Base-by-base conservation (phyloP, 2,888 invertebrate species). In the Eupelmus urozonus region DNA sequence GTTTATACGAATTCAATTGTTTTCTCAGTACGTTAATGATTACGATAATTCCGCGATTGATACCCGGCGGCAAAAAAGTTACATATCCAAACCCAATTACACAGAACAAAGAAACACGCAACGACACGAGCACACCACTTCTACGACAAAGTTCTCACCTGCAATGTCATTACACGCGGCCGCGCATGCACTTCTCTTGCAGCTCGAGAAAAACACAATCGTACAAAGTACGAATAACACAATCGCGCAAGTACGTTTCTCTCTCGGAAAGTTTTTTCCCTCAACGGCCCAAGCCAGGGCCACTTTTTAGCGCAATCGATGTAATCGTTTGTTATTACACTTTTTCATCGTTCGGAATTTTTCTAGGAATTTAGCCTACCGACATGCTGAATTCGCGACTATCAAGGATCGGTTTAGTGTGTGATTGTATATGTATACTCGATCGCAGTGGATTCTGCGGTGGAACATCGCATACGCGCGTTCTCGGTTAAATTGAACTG, bases 401-500 rank as follows among this genome's bases (percentile, higher is more conserved):
- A n/a, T n/a, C n/a, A n/a, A n/a, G n/a, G n/a, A n/a, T n/a, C n/a
- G n/a, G n/a, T n/a, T n/a, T n/a, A n/a, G n/a, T n/a, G n/a, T n/a
- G n/a, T n/a, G n/a, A n/a, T n/a, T n/a, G n/a, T n/a, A n/a, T n/a
- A n/a, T n/a, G n/a, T n/a, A n/a, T n/a, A n/a, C n/a, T n/a, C n/a
- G n/a, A n/a, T n/a, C n/a, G n/a, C n/a, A n/a, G n/a, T n/a, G n/a
- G n/a, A n/a, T n/a, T n/a, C n/a, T n/a, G n/a, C n/a, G n/a, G n/a
- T n/a, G n/a, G n/a, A n/a, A n/a, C n/a, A n/a, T n/a, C n/a, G n/a
- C n/a, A n/a, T n/a, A n/a, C n/a, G n/a, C n/a, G n/a, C n/a, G n/a
- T n/a, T n/a, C n/a, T n/a, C n/a, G 29, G 67, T 60, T 51, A 85
- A 84, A 87, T 87, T 85, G 83, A 85, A 86, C 84, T 82, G 85